Conservation (phyloP, 2,888 invertebrate genomes). For the Drosophila nr. perissopoda region DNA sequence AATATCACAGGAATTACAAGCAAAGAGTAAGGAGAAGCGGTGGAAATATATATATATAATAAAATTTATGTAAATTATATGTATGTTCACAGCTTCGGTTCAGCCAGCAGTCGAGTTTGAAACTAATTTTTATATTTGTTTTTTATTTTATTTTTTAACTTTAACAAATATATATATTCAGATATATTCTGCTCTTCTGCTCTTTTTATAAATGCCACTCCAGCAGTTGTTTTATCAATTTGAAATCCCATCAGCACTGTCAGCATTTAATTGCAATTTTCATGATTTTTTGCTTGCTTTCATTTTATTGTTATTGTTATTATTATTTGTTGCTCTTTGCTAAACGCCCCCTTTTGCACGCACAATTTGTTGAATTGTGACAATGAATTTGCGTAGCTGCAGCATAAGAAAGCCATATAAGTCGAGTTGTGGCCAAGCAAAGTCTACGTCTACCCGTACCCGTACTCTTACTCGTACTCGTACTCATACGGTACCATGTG, state of each 20-base stretch:
- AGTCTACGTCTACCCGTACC: constrained; percentile 1
- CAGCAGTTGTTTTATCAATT: constrained; percentile 12
- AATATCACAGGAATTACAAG: neutral
- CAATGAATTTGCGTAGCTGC: constrained; percentile 47
- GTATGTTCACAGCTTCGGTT: neutral
- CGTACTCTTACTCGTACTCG: neutral
- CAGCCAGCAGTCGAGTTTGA: neutral
- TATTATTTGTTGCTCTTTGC: neutral
- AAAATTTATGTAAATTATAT: neutral
- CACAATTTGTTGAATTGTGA: constrained; percentile 39
- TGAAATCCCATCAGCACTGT: constrained; percentile 25
- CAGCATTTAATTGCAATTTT: constrained; percentile 34
- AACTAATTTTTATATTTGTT: neutral
- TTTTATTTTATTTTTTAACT: neutral
- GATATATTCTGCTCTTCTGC: neutral
- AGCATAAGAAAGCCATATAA: constrained; percentile 53
- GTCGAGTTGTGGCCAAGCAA: constrained; percentile 21
- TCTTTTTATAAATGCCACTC: neutral
- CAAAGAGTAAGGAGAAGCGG: neutral
- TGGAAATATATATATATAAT: neutral
- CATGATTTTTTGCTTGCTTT: constrained; percentile 10
- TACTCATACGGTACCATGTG: constrained; percentile 41
- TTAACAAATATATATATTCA: neutral
- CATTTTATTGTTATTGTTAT: neutral
- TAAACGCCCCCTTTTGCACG: constrained; percentile 33